Evolutionary conservation across 2,797 vertebrate genomes (phyloP), one percentile per base, ranked within the genome.

Genomic region (Lycodopsis pacificus): DNA sequence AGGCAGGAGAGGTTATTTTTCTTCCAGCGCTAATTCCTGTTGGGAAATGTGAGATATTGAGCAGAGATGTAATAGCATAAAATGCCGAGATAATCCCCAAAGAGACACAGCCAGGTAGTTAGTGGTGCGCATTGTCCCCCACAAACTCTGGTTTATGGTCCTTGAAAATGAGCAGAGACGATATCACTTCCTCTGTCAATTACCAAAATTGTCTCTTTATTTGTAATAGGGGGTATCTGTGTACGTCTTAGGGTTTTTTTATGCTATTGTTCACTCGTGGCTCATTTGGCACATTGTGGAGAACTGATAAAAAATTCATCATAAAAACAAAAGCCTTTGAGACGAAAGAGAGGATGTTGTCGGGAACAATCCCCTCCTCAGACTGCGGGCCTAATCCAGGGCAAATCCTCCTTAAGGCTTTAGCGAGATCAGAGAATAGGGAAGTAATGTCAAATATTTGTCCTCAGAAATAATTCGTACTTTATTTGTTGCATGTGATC

Each of bases 401-500:
- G 89, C 84, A 92, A 94, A 93, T 91, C 92, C 91, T 92, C 73
- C 89, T 89, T 90, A 87, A 86, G 90, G 91, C 91, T 92, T 93
- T 88, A 83, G 79, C 72, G 80, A 90, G 90, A 91, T 92, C 90
- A 93, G 88, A 88, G 79, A 87, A 87, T 73, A 36, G 79, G 82
- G 78, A 89, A 91, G 90, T 91, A 88, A 91, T 88, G 92, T 93
- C 93, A 93, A 93, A 93, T 93, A 93, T 92, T 93, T 93, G 90
- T 93, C 91, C 89, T 91, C 86, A 53, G 91, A 86, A 89, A 92
- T 92, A 90, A 92, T 90, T 93, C 88, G 77, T 80, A 76, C 79
- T 90, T 90, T 84, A 86, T 93, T 92, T 91, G 89, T 90, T 88
- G 90, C 81, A 81, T 91, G 90, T 81, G 88, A 91, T 92, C 85